phyloP scores from a whole-genome alignment of 2,797 vertebrate genomes.

The Acanthornis magna region DNA sequence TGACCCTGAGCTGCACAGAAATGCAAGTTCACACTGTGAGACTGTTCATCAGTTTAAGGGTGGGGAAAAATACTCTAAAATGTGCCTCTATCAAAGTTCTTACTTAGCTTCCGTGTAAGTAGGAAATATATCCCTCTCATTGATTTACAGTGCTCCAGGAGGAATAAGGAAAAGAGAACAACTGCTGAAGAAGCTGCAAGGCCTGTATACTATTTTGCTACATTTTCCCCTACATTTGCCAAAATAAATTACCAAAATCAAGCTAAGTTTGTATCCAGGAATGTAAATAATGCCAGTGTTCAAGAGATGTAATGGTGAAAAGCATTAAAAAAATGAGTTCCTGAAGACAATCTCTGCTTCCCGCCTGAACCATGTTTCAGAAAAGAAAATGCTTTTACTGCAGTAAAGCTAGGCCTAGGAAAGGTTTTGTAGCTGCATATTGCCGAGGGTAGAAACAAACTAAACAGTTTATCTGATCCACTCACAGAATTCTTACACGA shows the following conservation, averaged over 20 bases:
- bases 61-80: background rate
- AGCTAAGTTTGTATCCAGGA: background rate
- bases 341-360: background rate
- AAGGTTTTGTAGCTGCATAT: background rate
- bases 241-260: background rate
- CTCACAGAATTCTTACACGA: background rate
- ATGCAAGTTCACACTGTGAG: background rate
- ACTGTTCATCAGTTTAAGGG: background rate
- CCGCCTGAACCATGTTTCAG: background rate
- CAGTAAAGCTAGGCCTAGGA: background rate
- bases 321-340: background rate
- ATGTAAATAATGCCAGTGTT: background rate
- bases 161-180: background rate
- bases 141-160: background rate
- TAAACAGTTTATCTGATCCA: background rate
- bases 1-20: slow-evolving; percentile 36
- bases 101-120: background rate
- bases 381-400: background rate
- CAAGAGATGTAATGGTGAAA: background rate
- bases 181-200: background rate
- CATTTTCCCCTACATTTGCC: background rate
- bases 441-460: background rate
- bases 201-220: background rate
- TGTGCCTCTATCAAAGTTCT: background rate
- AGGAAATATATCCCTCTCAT: background rate